These are phyloP conservation scores for Agrenia bidenticulata DNA, from an alignment of 2,888 invertebrate genomes.

Conservation along the genomic window DNA sequence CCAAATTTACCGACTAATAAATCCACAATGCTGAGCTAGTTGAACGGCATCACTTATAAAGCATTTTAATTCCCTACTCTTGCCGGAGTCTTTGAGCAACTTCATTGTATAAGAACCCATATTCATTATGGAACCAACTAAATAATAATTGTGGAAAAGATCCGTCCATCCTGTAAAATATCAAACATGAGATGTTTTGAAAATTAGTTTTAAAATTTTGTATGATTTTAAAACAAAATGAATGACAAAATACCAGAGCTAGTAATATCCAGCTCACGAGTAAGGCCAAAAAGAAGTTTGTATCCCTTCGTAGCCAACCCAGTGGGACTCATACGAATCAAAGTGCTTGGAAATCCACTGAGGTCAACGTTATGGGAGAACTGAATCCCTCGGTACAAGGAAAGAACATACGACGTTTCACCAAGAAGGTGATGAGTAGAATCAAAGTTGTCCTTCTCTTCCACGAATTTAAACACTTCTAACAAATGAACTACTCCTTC, in stretches of 20 bases:
- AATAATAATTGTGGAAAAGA: conserved; percentile 31
- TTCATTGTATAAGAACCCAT: conserved; percentile 24
- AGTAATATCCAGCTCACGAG: conserved; percentile 26
- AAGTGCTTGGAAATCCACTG: conserved; percentile 20
- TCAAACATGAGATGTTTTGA: neutral
- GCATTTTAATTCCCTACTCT: conserved; percentile 30
- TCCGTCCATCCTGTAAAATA: conserved; percentile 35
- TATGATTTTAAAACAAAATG: neutral
- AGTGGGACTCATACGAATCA: conserved; percentile 34
- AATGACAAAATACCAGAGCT: conserved; percentile 29
- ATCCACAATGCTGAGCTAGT: conserved; percentile 30
- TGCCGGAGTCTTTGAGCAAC: conserved; percentile 34
- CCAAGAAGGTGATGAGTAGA: conserved; percentile 37
- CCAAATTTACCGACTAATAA: conserved; percentile 30
- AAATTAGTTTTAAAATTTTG: neutral
- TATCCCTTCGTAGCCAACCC: conserved; percentile 29
- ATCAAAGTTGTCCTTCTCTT: conserved; percentile 33
- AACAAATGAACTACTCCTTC: conserved; percentile 27
- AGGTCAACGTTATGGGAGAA: conserved; percentile 22
- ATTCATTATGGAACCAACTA: conserved; percentile 27
- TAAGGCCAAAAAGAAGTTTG: conserved; percentile 32
- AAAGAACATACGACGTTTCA: conserved; percentile 34
- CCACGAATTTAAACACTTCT: conserved; percentile 26
- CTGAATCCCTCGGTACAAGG: conserved; percentile 23
- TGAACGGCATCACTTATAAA: conserved; percentile 28